phyloP scores from a whole-genome alignment of 1,140 invertebrate species.

The Meloidogyne hapla region DNA sequence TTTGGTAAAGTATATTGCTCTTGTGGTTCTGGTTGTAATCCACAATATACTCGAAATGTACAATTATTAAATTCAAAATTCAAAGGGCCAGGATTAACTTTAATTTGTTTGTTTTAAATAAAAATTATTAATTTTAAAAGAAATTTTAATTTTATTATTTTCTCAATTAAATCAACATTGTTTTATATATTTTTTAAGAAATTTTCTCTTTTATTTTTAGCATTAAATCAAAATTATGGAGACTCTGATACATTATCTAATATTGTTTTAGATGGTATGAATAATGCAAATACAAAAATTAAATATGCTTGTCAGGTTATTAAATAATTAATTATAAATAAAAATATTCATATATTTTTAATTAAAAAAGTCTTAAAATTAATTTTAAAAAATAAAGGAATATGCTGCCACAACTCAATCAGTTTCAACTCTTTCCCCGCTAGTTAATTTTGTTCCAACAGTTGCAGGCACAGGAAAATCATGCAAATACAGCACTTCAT shows the following conservation, averaged over 20 bases:
- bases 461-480: neutral
- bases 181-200: too few species aligned
- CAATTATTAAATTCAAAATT: slow-evolving; percentile 8
- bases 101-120: neutral
- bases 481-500: neutral
- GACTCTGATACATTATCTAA: neutral
- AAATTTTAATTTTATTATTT: too few species aligned
- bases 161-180: too few species aligned
- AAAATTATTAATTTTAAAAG: too few species aligned
- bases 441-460: neutral
- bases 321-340: too few species aligned
- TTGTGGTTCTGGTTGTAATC: neutral
- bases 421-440: neutral
- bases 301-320: slow-evolving; percentile 3
- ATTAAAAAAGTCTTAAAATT: neutral
- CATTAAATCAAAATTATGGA: neutral
- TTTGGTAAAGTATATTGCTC: neutral
- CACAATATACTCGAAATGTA: neutral
- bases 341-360: too few species aligned
- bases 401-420: neutral
- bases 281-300: slow-evolving; percentile 1
- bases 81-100: neutral
- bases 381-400: slow-evolving; percentile 12
- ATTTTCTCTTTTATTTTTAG: neutral
- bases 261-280: neutral